phyloP scores from a whole-genome alignment of 2,113 vertebrate species.

The Corythaeola cristata region DNA sequence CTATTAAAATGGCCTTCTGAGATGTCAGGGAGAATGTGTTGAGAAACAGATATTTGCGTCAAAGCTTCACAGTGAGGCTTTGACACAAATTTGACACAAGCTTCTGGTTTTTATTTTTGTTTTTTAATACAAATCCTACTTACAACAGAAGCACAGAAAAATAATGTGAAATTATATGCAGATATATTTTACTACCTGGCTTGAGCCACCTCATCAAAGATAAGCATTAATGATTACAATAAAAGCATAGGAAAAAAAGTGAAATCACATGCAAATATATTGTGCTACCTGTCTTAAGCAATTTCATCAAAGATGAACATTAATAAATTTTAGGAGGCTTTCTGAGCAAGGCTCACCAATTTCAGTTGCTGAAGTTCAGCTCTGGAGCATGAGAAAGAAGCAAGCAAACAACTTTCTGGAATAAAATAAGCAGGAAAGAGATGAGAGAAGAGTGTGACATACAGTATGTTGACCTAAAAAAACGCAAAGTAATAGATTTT shows the following conservation, averaged over 20 bases:
- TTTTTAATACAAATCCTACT: not conserved
- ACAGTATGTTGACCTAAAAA: constrained; percentile 1
- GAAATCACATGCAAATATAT: not conserved
- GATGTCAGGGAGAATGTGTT: not conserved
- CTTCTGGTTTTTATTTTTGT: not conserved
- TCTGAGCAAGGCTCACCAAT: not conserved
- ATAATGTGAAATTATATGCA: not conserved
- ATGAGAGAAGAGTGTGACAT: not conserved
- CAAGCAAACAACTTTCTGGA: not conserved
- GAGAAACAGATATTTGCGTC: not conserved
- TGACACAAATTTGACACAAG: not conserved
- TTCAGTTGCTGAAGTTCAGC: not conserved
- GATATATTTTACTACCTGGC: not conserved
- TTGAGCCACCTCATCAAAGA: not conserved
- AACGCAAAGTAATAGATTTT: not conserved
- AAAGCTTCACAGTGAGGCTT: not conserved
- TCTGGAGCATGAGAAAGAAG: not conserved
- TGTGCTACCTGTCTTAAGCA: not conserved
- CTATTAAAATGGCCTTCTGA: not conserved
- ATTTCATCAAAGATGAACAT: not conserved
- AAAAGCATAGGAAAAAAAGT: not conserved
- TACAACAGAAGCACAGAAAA: not conserved
- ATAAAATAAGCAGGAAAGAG: not conserved
- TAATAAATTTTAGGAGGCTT: not conserved
- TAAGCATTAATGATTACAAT: not conserved